Evolutionary conservation across 1,140 invertebrate species (phyloP), one percentile per base, ranked within the genome.

Genomic region (Ceratitis capitata): DNA sequence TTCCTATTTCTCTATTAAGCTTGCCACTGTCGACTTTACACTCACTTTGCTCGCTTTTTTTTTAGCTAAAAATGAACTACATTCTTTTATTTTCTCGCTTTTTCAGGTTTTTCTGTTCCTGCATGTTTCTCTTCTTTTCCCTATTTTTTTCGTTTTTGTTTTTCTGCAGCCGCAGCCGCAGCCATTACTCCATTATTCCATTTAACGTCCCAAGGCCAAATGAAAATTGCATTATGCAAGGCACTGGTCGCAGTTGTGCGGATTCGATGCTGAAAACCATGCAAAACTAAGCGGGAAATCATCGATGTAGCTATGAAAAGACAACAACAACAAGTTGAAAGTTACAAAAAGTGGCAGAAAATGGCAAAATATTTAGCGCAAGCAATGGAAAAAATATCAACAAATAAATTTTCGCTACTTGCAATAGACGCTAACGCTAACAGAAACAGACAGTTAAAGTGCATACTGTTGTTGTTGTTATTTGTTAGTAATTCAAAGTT

Each of bases 191-290:
- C 69, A 78, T 78, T 78, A 78, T 78, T 45, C 69, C 69, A 78
- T 78, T 78, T 78, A 78, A 45, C 69, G 69, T 78, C 69, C 69
- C 69, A 78, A 78, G 69, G 69, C 69, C 69, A 78, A 45, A 78
- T 78, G 69, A 45, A 78, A 78, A 78, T 78, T 78, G 23, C 23
- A 78, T 78, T 78, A 78, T 78, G n/a, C 39, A 42, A 26, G 39
- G n/a, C 39, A 78, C n/a, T 23, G 42, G 39, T 16, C 14, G n/a
- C 69, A 45, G 69, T 39, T 45, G 56, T 61, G 42, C 32, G 45
- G 39, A 23, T 56, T 56, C n/a, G 4, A 23, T 16, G 69, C 39
- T n/a, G 7, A 32, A n/a, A 26, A 23, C 39, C 39, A 78, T 78
- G 69, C 7, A 78, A 47, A 42, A 78, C 69, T 78, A 45, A 78